Evolutionary conservation across 2,888 invertebrate genomes (phyloP).

Genomic region (Germaria angustata): DNA sequence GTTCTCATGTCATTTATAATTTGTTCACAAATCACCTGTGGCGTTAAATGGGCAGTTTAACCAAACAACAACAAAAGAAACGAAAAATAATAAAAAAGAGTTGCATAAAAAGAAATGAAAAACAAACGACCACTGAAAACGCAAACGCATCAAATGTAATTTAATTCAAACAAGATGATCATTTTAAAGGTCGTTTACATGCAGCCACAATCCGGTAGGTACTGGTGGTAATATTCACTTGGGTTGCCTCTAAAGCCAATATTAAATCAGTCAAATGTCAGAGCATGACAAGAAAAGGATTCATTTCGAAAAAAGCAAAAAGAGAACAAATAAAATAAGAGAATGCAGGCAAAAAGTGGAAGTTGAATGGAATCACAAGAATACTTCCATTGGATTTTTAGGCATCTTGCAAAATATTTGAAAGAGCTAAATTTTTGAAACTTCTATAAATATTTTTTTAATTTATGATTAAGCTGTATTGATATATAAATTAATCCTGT

Average conservation of each 20-base stretch:
- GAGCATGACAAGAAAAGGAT: conserved; percentile 55
- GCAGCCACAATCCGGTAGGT: conserved; percentile 48
- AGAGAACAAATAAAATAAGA: neutral
- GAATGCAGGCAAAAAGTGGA: neutral
- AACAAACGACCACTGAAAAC: conserved; percentile 2
- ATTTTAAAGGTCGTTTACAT: conserved; percentile 63
- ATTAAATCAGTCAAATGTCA: conserved; percentile 71
- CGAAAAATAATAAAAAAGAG: neutral
- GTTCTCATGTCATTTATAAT: conserved; percentile 68
- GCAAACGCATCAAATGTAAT: conserved; percentile 55
- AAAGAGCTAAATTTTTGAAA: neutral
- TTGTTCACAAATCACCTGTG: conserved; percentile 69
- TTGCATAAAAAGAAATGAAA: neutral
- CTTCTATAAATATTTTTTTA: neutral
- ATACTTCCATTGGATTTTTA: neutral
- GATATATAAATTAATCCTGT: no score
- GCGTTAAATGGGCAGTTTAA: conserved; percentile 66
- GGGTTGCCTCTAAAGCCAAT: conserved; percentile 55
- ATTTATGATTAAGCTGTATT: no score
- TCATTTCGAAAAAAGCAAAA: conserved; percentile 38
- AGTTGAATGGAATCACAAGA: neutral
- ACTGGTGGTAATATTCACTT: conserved; percentile 40
- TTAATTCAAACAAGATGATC: conserved; percentile 61
- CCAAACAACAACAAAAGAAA: conserved; percentile 14
- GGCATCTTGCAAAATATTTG: neutral